phyloP scores from a whole-genome alignment of 2,888 invertebrate species.

The Lochmaea capreae region DNA sequence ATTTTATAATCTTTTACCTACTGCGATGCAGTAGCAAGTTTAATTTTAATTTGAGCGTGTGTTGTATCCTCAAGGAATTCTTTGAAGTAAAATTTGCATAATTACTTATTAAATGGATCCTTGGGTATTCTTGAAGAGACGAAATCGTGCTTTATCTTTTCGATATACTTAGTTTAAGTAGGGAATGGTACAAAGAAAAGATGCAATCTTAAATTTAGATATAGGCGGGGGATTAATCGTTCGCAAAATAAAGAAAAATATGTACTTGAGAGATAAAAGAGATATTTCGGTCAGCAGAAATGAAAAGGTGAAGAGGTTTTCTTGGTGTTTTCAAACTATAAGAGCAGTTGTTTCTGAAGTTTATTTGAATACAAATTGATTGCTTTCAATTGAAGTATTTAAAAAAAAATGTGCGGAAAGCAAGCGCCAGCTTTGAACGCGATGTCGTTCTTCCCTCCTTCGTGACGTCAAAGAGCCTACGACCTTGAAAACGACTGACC shows the following conservation, averaged over 20 bases:
- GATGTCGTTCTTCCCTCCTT: too few species aligned
- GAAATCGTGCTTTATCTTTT: constrained; percentile 54
- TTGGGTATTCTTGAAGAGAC: constrained; percentile 52
- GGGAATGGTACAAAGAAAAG: constrained; percentile 39
- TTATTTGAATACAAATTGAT: too few species aligned
- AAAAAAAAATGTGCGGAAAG: too few species aligned
- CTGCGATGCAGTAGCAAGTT: constrained; percentile 9
- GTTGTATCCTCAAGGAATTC: constrained; percentile 29
- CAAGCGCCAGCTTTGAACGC: too few species aligned
- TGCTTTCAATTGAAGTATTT: too few species aligned
- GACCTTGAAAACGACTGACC: too few species aligned
- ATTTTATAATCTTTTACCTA: constrained; percentile 20
- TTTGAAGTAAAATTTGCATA: constrained; percentile 53
- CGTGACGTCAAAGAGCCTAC: too few species aligned
- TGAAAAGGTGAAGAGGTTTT: not conserved
- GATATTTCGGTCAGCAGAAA: not conserved
- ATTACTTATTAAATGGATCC: constrained; percentile 55
- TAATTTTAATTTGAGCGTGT: constrained; percentile 48
- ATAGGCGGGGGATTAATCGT: not conserved
- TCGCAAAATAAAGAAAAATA: not conserved
- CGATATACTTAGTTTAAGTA: constrained; percentile 44
- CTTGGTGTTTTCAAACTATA: not conserved
- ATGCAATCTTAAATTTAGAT: not conserved
- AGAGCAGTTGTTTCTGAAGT: not conserved
- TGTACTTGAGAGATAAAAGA: not conserved